phyloP scores from a whole-genome alignment of 35 echinoderm and acorn worm genomes.

The Acanthaster planci region DNA sequence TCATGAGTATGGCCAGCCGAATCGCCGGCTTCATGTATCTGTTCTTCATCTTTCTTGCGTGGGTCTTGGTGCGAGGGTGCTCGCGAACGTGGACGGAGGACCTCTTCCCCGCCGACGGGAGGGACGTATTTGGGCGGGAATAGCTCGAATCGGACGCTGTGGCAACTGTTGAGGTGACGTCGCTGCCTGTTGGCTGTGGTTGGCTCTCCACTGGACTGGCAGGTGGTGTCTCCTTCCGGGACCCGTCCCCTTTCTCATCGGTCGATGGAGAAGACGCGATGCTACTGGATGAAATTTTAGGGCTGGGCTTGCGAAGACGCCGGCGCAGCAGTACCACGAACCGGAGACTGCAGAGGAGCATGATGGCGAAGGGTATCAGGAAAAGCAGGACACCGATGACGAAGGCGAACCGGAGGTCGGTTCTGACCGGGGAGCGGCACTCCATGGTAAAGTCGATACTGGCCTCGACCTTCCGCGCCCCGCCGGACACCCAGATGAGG shows the following conservation, averaged over 20 bases:
- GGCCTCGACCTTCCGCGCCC: background rate
- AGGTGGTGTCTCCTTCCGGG: background rate
- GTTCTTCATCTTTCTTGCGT: background rate
- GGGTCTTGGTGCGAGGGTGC: too few species aligned
- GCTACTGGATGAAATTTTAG: background rate
- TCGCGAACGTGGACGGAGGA: too few species aligned
- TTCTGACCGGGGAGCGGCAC: conserved; percentile 4
- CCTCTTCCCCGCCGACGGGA: too few species aligned
- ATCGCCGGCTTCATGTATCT: conserved; percentile 5
- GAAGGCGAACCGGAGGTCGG: conserved; percentile 5
- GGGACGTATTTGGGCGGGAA: too few species aligned
- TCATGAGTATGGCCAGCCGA: conserved; percentile 4
- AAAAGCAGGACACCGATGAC: background rate
- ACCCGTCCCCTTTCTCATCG: background rate
- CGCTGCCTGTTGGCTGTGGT: background rate
- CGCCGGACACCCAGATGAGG: background rate
- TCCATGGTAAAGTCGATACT: background rate
- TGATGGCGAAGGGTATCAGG: background rate
- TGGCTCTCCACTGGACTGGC: background rate
- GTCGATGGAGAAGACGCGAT: background rate
- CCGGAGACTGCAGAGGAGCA: background rate
- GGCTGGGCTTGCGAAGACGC: background rate
- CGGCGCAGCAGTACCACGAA: background rate
- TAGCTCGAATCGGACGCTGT: too few species aligned
- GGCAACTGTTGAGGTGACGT: too few species aligned